These are phyloP conservation scores for Callaeas wilsoni DNA, from an alignment of 2,113 vertebrate genomes.

Conservation along the genomic window DNA sequence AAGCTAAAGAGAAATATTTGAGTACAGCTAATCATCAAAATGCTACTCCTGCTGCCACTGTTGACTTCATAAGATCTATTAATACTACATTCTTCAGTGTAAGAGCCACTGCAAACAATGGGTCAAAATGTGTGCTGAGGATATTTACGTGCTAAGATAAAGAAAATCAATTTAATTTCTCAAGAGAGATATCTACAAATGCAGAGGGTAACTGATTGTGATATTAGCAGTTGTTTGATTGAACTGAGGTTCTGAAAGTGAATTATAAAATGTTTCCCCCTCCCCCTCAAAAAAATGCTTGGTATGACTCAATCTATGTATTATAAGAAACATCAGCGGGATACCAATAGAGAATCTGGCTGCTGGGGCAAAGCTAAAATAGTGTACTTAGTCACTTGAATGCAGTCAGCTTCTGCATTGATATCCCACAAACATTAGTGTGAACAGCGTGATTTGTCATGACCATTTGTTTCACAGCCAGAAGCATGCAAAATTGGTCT, in stretches of 20 bases:
- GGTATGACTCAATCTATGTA: conserved; percentile 31
- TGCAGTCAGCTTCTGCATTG: conserved; percentile 42
- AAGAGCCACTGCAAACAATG: conserved; percentile 1
- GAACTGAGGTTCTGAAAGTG: background rate
- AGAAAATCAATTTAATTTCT: conserved; percentile 28
- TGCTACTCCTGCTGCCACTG: background rate
- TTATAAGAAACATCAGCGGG: conserved; percentile 42
- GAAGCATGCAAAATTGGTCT: background rate
- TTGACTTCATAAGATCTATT: background rate
- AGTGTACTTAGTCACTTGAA: conserved; percentile 53
- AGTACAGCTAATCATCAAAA: background rate
- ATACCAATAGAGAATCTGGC: conserved; percentile 29
- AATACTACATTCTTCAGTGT: background rate
- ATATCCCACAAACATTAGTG: conserved; percentile 41
- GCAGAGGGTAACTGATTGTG: background rate
- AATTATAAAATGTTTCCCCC: background rate
- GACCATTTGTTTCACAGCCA: conserved; percentile 34
- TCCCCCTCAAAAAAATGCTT: background rate
- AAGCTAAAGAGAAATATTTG: background rate
- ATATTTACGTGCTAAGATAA: background rate
- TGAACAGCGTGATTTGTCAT: conserved; percentile 33
- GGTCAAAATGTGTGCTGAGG: background rate
- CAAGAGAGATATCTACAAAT: background rate
- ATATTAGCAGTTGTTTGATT: background rate
- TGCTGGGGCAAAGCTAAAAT: conserved; percentile 50